These are phyloP conservation scores for Rhagologus leucostigma DNA, from an alignment of 2,113 vertebrate genomes.

Conservation along the genomic window DNA sequence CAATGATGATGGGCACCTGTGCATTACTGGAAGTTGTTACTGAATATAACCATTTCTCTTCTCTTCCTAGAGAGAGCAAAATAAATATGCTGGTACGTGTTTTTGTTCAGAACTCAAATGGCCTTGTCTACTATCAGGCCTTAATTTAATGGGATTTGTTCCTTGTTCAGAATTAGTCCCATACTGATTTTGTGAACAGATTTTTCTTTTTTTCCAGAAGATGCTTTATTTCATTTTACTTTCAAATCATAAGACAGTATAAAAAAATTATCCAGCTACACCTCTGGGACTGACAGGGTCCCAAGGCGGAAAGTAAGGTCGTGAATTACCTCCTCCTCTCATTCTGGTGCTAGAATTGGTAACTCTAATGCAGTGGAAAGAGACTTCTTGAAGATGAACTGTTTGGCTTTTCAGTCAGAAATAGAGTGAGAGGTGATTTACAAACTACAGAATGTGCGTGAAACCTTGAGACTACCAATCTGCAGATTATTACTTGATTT, in stretches of 20 bases:
- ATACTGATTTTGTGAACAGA: background rate
- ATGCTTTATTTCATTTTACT: background rate
- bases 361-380: background rate
- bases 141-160: background rate
- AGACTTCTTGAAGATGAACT: background rate
- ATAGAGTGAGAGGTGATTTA: background rate
- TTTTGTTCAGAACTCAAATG: background rate
- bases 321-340: background rate
- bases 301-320: background rate
- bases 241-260: background rate
- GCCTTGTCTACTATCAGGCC: background rate
- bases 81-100: background rate
- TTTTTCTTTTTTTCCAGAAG: background rate
- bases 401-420: background rate
- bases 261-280: background rate
- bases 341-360: background rate
- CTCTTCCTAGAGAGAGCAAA: background rate
- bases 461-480: background rate
- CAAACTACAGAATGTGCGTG: background rate
- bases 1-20: background rate
- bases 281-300: background rate
- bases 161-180: background rate
- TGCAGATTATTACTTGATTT: background rate
- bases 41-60: background rate
- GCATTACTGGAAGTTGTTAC: background rate